Conservation (phyloP, 2,797 vertebrate genomes). For the Myotis planiceps region DNA sequence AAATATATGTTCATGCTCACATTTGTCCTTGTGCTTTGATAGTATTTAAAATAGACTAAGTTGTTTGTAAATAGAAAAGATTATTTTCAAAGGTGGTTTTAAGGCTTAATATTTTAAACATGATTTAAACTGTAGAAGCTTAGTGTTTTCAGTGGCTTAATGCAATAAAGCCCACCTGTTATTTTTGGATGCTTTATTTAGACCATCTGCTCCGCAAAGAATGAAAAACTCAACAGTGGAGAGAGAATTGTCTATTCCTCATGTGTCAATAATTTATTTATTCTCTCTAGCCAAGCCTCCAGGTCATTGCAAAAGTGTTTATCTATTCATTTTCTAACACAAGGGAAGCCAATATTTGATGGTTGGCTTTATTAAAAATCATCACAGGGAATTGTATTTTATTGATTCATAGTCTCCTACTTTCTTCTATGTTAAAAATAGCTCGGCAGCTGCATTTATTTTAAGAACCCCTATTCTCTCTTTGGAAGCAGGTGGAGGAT, state of each 20-base stretch:
- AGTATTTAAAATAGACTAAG: slow-evolving; percentile 36
- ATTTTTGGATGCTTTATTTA: slow-evolving; percentile 84
- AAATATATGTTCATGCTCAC: not conserved
- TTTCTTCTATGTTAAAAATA: not conserved
- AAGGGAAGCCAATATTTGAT: slow-evolving; percentile 70
- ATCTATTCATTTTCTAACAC: slow-evolving; percentile 76
- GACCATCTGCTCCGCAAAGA: slow-evolving; percentile 85
- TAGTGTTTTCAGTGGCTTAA: slow-evolving; percentile 79
- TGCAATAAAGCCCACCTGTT: slow-evolving; percentile 85
- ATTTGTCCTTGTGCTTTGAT: not conserved
- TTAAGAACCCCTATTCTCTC: not conserved
- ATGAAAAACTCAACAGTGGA: slow-evolving; percentile 77
- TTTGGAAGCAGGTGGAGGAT: not conserved
- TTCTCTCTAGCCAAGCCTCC: slow-evolving; percentile 76
- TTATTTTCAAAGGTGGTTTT: slow-evolving; percentile 56
- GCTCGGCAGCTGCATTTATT: not conserved
- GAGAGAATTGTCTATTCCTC: slow-evolving; percentile 84
- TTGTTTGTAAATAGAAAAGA: slow-evolving; percentile 37
- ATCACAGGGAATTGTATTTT: slow-evolving; percentile 51
- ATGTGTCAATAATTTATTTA: slow-evolving; percentile 86
- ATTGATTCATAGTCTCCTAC: slow-evolving; percentile 42
- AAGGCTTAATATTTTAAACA: slow-evolving; percentile 56
- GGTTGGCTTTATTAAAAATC: slow-evolving; percentile 66
- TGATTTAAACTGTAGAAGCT: slow-evolving; percentile 73
- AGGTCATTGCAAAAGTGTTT: slow-evolving; percentile 79